phyloP scores from a whole-genome alignment of 2,888 invertebrate species.

The Deladenus siricidicola region DNA sequence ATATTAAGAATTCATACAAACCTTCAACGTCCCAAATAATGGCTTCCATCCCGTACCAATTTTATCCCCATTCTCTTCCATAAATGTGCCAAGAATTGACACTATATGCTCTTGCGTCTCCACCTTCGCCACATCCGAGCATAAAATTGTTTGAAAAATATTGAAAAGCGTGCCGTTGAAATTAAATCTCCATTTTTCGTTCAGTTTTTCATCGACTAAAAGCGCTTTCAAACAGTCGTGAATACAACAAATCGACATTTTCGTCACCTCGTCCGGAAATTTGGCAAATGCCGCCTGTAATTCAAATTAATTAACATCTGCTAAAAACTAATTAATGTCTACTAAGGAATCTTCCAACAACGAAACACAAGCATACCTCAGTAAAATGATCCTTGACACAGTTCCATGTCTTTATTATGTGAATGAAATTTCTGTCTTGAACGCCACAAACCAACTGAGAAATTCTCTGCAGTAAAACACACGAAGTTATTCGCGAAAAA shows the following conservation, averaged over 20 bases:
- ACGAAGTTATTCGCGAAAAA: background rate
- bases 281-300: conserved; percentile 58
- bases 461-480: conserved; percentile 18
- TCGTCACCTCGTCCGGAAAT: conserved; percentile 76
- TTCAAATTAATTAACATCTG: no score
- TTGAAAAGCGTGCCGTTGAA: conserved; percentile 42
- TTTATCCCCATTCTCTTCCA: conserved; percentile 70
- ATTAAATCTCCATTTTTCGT: conserved; percentile 18
- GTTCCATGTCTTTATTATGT: conserved; percentile 83
- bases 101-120: conserved; percentile 87
- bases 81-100: conserved; percentile 86
- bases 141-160: conserved; percentile 72
- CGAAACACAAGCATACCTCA: conserved; percentile 62
- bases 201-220: conserved; percentile 54
- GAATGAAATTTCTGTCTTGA: conserved; percentile 59
- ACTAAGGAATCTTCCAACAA: no score
- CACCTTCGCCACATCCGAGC: conserved; percentile 81
- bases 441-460: conserved; percentile 10
- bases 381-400: conserved; percentile 84
- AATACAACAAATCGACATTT: conserved; percentile 69
- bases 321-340: no score
- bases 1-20: no score
- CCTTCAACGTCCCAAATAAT: conserved; percentile 81
- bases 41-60: conserved; percentile 93
- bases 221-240: conserved; percentile 82